Evolutionary conservation across 2,888 invertebrate species (phyloP).

Genomic region (Clanis bilineata): DNA sequence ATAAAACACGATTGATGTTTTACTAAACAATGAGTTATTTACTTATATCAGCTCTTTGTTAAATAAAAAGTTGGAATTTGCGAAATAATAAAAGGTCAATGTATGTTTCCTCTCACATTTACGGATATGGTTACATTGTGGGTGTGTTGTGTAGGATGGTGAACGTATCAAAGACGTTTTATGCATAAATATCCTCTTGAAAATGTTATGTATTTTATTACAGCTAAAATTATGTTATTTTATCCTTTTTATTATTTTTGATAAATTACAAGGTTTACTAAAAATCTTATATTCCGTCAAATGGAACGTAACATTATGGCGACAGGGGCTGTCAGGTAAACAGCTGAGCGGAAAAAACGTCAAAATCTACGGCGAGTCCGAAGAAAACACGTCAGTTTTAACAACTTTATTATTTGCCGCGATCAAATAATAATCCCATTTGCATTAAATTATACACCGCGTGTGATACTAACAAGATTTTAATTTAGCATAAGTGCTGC

Average conservation of each 20-base stretch:
- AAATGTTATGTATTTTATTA: background rate
- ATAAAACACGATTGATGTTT: no score
- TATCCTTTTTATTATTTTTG: background rate
- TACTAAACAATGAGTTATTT: no score
- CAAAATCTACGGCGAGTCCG: conserved; percentile 50
- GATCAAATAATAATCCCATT: conserved; percentile 24
- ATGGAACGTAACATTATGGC: conserved; percentile 46
- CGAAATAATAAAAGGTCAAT: conserved; percentile 34
- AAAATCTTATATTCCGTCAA: conserved; percentile 28
- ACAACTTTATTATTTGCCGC: conserved; percentile 33
- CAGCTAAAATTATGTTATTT: background rate
- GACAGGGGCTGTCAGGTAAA: conserved; percentile 35
- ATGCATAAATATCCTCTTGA: background rate
- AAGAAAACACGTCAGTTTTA: conserved; percentile 69
- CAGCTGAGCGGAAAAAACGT: conserved; percentile 45
- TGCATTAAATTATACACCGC: conserved; percentile 17
- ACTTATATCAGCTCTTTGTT: background rate
- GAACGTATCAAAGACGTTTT: conserved; percentile 14
- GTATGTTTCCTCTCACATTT: conserved; percentile 36
- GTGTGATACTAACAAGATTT: conserved; percentile 16
- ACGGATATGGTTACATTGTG: conserved; percentile 29
- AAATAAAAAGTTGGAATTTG: background rate
- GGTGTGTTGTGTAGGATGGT: conserved; percentile 38
- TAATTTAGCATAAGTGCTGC: conserved; percentile 24
- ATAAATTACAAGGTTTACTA: background rate